Evolutionary conservation across 2,888 invertebrate genomes (phyloP).

Genomic region (Keiferia lycopersicella): DNA sequence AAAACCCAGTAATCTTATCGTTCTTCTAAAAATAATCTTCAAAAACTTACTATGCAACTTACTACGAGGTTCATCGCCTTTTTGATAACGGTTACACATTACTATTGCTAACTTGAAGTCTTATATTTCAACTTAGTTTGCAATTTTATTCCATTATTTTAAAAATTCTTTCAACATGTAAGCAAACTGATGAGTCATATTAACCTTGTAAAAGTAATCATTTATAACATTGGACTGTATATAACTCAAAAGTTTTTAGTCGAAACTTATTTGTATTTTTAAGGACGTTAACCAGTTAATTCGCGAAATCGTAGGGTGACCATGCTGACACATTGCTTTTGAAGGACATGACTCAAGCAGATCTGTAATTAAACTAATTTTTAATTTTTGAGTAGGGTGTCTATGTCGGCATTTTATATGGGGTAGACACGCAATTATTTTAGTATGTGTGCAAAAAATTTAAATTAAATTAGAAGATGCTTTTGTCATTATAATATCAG

Average conservation of each 20-base stretch:
- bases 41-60: conserved; percentile 2
- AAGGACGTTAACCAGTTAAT: conserved; percentile 22
- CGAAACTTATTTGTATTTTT: conserved; percentile 1
- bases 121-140: neutral
- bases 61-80: conserved; percentile 10
- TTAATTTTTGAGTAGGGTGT: neutral
- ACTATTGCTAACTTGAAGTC: neutral
- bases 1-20: neutral
- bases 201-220: neutral
- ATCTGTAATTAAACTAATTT: neutral
- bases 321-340: conserved; percentile 34
- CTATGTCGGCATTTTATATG: neutral
- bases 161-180: neutral
- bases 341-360: neutral
- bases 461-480: too few species aligned
- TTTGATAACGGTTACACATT: neutral
- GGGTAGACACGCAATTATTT: neutral
- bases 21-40: conserved; percentile 8
- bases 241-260: neutral
- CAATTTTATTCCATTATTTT: conserved; percentile 1
- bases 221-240: conserved; percentile 8
- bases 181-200: neutral
- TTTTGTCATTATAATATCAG: too few species aligned
- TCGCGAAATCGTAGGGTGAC: conserved; percentile 47
- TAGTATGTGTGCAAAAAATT: neutral